Conservation (phyloP, 2,113 vertebrate species). For the Psophia crepitans region DNA sequence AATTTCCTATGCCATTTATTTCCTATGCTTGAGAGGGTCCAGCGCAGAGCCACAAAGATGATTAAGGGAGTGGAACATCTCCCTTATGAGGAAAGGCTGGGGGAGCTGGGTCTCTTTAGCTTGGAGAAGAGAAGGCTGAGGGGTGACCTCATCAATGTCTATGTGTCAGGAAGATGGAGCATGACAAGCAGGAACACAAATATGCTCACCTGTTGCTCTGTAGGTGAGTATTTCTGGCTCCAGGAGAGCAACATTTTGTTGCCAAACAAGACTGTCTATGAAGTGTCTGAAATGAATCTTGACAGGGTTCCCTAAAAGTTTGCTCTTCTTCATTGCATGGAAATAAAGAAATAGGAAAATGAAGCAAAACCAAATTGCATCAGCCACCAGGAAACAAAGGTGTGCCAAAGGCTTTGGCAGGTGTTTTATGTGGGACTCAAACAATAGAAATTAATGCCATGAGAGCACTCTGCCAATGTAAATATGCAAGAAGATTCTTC, state of each 20-base stretch:
- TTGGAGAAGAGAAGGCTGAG: too few relatives aligned
- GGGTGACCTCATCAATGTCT: too few relatives aligned
- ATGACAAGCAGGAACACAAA: neutral
- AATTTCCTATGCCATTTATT: too few relatives aligned
- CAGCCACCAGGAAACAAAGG: constrained; percentile 16
- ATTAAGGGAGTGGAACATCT: too few relatives aligned
- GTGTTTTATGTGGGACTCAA: neutral
- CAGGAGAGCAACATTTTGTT: neutral
- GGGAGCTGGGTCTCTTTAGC: too few relatives aligned
- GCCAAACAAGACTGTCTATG: neutral
- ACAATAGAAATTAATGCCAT: neutral
- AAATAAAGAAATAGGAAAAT: neutral
- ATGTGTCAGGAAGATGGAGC: too few relatives aligned
- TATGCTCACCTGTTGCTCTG: neutral
- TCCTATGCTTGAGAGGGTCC: too few relatives aligned
- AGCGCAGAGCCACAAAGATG: too few relatives aligned
- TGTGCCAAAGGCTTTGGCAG: neutral
- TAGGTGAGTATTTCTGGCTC: neutral
- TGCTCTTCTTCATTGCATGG: neutral
- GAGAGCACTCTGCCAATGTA: neutral
- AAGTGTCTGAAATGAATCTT: neutral
- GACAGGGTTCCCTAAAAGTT: neutral
- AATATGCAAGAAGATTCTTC: neutral
- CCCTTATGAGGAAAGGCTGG: too few relatives aligned
- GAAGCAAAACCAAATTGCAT: neutral